Base-by-base conservation (phyloP, 2,113 vertebrate genomes). In the Vulpes lagopus region DNA sequence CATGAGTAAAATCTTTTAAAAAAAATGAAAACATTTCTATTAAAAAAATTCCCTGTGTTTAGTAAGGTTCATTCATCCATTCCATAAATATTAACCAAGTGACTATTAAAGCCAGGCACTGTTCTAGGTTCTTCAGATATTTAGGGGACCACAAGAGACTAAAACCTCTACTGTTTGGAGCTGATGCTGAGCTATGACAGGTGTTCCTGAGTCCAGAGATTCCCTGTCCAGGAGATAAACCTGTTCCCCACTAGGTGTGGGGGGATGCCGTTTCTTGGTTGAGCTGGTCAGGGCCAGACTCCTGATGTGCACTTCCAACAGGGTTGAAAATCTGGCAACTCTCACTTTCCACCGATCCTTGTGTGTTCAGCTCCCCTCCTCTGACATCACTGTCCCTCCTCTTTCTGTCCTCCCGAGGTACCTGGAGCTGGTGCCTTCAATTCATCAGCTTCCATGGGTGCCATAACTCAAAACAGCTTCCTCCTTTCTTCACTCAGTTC, bases 51-150 rank as follows among this genome's bases (percentile, higher is more conserved):
- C 43, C 43, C 43, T 43, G 43, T 43, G 43, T 43, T 91, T 85
- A 84, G 17, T 80, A 91, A 80, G 16, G 10, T n/a, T 81, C 27
- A 35, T 55, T 87, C 32, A 85, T 83, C 84, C 57, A 74, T 57
- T 78, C 74, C 22, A 78, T 23, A 96, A 91, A 60, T 96, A 83
- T 79, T 95, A 88, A 76, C 91, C 43, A 84, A 93, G 78, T 84
- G 65, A 60, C 27, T 88, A 51, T 59, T 85, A 67, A 92, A 62
- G 60, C 38, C 51, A 92, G 78, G 30, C 14, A 32, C 74, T 65
- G 5, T 69, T 86, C 53, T 92, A 38, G 49, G 20, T 32, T 88
- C 8, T 74, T 74, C 17, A 83, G 49, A 71, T 74, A n/a, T 1
- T 53, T 83, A 17, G 27, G 16, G 73, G 49, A 69, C 49, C 38